These are phyloP conservation scores for Temnothorax longispinosus DNA, from an alignment of 1,140 invertebrate genomes.

Conservation along the genomic window DNA sequence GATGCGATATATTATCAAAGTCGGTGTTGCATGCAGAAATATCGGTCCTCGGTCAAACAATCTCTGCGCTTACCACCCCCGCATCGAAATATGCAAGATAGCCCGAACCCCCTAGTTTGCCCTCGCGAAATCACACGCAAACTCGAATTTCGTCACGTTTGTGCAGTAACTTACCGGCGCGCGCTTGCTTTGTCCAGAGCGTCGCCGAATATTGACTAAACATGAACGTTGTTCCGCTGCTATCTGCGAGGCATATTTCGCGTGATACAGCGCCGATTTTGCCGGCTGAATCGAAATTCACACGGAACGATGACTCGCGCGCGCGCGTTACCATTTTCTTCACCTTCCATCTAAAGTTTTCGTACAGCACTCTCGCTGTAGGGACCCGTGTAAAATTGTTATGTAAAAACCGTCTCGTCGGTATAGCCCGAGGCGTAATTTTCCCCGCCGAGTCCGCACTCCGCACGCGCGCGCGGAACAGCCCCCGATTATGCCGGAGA, in stretches of 20 bases:
- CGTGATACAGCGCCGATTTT: neutral
- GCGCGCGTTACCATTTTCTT: neutral
- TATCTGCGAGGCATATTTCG: neutral
- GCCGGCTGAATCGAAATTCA: neutral
- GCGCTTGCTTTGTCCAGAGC: neutral
- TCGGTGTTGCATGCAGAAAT: conserved; percentile 33
- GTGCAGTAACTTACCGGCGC: conserved; percentile 23
- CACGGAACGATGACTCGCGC: neutral
- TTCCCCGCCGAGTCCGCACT: neutral
- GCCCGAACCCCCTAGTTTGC: neutral
- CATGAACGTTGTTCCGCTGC: neutral
- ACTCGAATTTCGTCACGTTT: conserved; percentile 55
- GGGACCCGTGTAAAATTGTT: neutral
- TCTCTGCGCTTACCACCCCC: neutral
- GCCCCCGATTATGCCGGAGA: neutral
- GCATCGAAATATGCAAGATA: conserved; percentile 44
- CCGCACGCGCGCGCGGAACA: neutral
- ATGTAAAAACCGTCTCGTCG: neutral
- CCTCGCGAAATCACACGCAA: conserved; percentile 48
- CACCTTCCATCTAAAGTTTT: too few species aligned
- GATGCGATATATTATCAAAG: conserved; percentile 9
- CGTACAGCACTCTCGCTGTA: too few species aligned
- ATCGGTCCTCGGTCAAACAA: conserved; percentile 49
- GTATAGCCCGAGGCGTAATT: neutral
- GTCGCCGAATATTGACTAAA: conserved; percentile 23